Evolutionary conservation across 2,113 vertebrate genomes (phyloP), one percentile per base, ranked within the genome.

Genomic region (Melierax canorus): DNA sequence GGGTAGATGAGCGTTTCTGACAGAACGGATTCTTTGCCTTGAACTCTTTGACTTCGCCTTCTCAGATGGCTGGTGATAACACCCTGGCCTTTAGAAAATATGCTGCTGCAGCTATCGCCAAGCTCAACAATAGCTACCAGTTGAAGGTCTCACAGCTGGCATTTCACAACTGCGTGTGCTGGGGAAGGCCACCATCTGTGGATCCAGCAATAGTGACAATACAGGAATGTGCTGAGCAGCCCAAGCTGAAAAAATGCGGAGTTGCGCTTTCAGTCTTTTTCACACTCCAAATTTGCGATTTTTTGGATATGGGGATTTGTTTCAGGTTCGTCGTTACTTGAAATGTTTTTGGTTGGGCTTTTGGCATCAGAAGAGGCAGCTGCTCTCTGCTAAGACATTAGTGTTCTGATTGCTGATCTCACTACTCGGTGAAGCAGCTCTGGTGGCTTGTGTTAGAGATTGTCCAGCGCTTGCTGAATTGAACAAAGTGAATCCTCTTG

Each of bases 151-250:
- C 56, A 34, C 60, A 89, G 87, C 89, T 94, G 94, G 39, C 77
- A 86, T 94, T 95, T 97, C 59, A 39, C 66, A 90, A 45, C 55
- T 79, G 64, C 21, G 21, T 71, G 39, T 94, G 66, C 77, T 86
- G 90, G 89, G 80, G 88, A 92, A 81, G 64, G 86, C 87, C 86
- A 96, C 66, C 91, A 88, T 96, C 78, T 97, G 86, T 76, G 90
- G 60, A 83, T 82, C 36, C 46, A 92, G 58, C 71, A 88, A 23
- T 2, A 63, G 27, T 83, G 82, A 91, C 79, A 80, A n/a, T 73
- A 64, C 63, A 77, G 39, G 69, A 75, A 59, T 74, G 41, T 48
- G n/a, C 66, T 73, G 50, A 91, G n/a, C 48, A 81, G 22, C 75
- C 48, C 64, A 58, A 39, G 48, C 45, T 29, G 34, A 92, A 88